Evolutionary conservation across 2,888 invertebrate species (phyloP), one percentile per base, ranked within the genome.

Genomic region (Argyresthia albistria): DNA sequence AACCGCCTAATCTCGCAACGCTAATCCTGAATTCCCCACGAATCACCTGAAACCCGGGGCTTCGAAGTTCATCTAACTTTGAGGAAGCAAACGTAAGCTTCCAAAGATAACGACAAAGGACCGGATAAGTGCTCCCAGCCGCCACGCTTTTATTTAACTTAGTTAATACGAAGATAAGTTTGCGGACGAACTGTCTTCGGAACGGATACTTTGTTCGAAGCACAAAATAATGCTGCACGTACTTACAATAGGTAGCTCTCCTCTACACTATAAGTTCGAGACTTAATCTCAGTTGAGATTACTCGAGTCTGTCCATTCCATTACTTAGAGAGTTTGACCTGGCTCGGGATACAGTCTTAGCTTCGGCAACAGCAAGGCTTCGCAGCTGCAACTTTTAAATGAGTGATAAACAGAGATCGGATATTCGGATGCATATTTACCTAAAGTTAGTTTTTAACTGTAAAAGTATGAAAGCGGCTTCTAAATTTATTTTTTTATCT

Each of bases 201-300:
- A 57, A 57, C 55, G 59, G 63, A 58, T 61, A 56, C 59, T 58
- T 61, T 37, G 57, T 63, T 60, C 58, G 58, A 60, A 67, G 71
- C 71, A 70, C 71, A 67, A 77, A 77, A 78, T 80, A 80, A 78
- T 76, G 76, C 73, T 69, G 66, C 64, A 58, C 63, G 60, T 62
- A 61, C 63, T 60, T 62, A 61, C 65, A 71, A 69, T 74, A 76
- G 70, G 81, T 82, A 76, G n/a, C 46, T 46, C 25, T 25, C 43
- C 43, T 43, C 10, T 8, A 6, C 14, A 37, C 74, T 65, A 64
- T 63, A 76, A 81, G 71, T 83, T 79, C 58, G 65, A 65, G 75
- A 75, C 70, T 81, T 80, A 78, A 81, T 81, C 80, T 75, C 67
- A 73, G 70, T 76, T 68, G 67, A 70, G 75, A 80, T 79, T 77